Base-by-base conservation (phyloP, 2,113 vertebrate species). In the Siphamia tubifer region DNA sequence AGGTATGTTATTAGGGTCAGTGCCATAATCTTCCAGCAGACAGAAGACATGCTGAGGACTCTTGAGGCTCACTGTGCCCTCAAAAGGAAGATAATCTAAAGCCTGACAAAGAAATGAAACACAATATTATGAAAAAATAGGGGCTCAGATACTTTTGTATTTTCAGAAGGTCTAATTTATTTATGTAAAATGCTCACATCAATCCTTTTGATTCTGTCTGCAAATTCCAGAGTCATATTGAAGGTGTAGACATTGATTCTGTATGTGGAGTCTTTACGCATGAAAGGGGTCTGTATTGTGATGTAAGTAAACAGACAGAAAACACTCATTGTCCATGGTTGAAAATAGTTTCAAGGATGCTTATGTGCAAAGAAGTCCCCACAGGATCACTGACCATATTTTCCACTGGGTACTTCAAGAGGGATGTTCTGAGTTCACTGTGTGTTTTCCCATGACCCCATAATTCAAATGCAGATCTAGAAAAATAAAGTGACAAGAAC, bases 381-480 rank as follows among this genome's bases (percentile, higher is more conserved):
- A n/a, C 1, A 38, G 31, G 9, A 23, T 60, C 23, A 67, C 79
- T 11, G 49, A 99, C 98, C 96, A 97, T 98, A 45, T 86, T 92
- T 31, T 96, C 94, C 74, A 47, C 1, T 6, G 97, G 94, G 64
- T 94, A 98, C 39, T 27, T 94, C 87, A 92, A 87, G 70, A 99
- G 75, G 56, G 97, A 97, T 24, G 74, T 78, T 86, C 91, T 93
- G 58, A 99, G 92, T 38, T 99, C 95, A 23, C 83, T 86, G 0
- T 85, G 79, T 55, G 94, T 95, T 65, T 54, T 87, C 68, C 98
- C 98, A 63, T 95, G 94, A 62, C 96, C 97, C 98, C 98, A 99
- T 1, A 99, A 88, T 61, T 99, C 98, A 96, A 98, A 98, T 36
- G 95, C 74, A 74, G 96, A 98, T 88, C 98, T 99, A 85, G 58